Evolutionary conservation across 2,113 vertebrate genomes (phyloP), one percentile per base, ranked within the genome.

Genomic region (Pedionomus torquatus): DNA sequence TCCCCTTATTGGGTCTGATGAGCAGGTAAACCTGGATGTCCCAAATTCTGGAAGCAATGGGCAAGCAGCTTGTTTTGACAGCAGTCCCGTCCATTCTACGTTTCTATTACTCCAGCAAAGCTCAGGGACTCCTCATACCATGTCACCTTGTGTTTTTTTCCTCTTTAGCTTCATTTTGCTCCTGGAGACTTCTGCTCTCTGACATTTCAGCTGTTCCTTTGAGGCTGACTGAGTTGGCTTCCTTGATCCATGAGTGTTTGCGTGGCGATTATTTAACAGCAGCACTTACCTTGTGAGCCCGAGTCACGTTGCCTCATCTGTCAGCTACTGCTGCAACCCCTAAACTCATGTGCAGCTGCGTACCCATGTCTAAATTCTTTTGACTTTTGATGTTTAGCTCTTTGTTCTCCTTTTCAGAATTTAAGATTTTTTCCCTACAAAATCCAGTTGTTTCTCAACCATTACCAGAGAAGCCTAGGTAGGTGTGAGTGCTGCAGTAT

Each of bases 1-100:
- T 68, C 98, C 98, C 94, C 98, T 99, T 74, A 99, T 99, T 94
- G 98, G 98, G 80, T 97, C 99, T 4, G 99, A 99, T 39, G 99
- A 99, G 95, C 99, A 99, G 99, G 99, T 99, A 97, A 96, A 96
- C 33, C 43, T 31, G 19, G 25, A 2, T 54, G 43, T 21, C 51
- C 87, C 30, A 3, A 87, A 30, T 54, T 49, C 39, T 13, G 17
- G 43, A 23, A 1, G 58, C 49, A n/a, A 13, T 2, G 25, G 57
- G 35, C 60, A 26, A 41, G 25, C 46, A 37, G 80, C 58, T 63
- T 51, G 19, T 30, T 69, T 37, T 58, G 31, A 55, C n/a, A 4
- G 3, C 33, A 35, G 28, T 48, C 31, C 57, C 30, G 21, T 48
- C 26, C 23, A 3, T 52, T 19, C 77, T 55, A 26, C 17, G 7